Conservation (phyloP, 2,113 vertebrate genomes). For the Psammodynastes pulverulentus region DNA sequence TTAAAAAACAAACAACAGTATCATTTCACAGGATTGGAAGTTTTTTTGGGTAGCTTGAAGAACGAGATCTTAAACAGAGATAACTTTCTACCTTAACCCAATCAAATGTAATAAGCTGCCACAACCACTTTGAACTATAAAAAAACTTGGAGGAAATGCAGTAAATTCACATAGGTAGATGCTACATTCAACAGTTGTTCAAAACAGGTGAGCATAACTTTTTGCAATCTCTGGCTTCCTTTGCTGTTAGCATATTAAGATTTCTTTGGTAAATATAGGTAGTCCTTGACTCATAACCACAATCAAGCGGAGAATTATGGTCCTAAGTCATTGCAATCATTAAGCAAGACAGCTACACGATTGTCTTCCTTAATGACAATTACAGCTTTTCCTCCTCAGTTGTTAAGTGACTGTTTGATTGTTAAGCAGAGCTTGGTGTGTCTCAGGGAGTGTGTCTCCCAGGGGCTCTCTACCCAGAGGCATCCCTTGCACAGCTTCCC, state of each 20-base stretch:
- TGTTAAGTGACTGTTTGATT: background rate
- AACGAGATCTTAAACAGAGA: background rate
- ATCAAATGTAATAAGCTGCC: background rate
- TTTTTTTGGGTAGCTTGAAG: background rate
- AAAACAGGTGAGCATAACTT: background rate
- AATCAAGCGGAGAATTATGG: background rate
- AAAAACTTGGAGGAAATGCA: background rate
- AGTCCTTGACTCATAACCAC: background rate
- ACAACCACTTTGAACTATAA: background rate
- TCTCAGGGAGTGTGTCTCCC: background rate
- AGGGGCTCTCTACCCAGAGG: background rate
- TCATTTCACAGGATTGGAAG: background rate
- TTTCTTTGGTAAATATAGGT: background rate
- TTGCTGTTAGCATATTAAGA: background rate
- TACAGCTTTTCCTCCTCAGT: background rate
- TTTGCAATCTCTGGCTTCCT: background rate
- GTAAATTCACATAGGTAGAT: background rate
- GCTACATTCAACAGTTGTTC: background rate
- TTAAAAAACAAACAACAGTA: constrained; percentile 1
- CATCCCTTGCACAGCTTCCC: background rate
- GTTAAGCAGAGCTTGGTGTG: background rate
- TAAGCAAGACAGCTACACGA: background rate
- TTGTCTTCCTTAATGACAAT: background rate
- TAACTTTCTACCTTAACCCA: background rate
- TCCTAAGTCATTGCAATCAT: background rate